Conservation (phyloP, 2,888 invertebrate species). For the Taphrorychus bicolor region DNA sequence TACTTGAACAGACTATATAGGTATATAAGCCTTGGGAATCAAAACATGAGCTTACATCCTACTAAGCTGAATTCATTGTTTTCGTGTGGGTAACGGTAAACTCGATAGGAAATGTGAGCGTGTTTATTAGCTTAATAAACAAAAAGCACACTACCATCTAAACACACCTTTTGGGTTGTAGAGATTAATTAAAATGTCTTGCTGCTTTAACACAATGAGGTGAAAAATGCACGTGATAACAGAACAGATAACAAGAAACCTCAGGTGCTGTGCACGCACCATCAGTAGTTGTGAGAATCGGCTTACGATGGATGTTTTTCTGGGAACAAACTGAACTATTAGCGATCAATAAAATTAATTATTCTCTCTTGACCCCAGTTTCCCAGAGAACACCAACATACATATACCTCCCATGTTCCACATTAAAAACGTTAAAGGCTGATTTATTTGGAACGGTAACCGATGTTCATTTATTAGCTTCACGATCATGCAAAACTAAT, state of each 20-base stretch:
- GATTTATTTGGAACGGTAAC: conserved; percentile 30
- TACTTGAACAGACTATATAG: no score
- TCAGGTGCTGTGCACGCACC: background rate
- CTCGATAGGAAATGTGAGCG: conserved; percentile 27
- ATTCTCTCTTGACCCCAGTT: background rate
- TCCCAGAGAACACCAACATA: background rate
- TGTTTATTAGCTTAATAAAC: conserved; percentile 40
- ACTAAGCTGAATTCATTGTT: conserved; percentile 34
- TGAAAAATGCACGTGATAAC: conserved; percentile 31
- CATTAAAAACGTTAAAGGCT: conserved; percentile 26
- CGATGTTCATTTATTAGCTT: conserved; percentile 35
- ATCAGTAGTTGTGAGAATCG: background rate
- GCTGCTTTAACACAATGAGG: conserved; percentile 31
- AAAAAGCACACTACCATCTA: conserved; percentile 33
- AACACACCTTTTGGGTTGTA: conserved; percentile 32
- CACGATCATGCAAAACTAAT: conserved; percentile 37
- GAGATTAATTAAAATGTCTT: conserved; percentile 38
- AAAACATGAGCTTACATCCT: background rate
- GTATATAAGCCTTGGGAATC: background rate
- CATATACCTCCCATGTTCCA: conserved; percentile 22
- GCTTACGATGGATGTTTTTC: background rate
- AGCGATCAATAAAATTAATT: background rate
- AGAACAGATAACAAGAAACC: conserved; percentile 19
- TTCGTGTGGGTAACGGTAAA: conserved; percentile 35
- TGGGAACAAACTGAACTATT: background rate